Percentiles rank a stretch among this genome's conserved stretches.
Conservation (phyloP, 2,797 vertebrate species). For the Protosalanx chinensis region DNA sequence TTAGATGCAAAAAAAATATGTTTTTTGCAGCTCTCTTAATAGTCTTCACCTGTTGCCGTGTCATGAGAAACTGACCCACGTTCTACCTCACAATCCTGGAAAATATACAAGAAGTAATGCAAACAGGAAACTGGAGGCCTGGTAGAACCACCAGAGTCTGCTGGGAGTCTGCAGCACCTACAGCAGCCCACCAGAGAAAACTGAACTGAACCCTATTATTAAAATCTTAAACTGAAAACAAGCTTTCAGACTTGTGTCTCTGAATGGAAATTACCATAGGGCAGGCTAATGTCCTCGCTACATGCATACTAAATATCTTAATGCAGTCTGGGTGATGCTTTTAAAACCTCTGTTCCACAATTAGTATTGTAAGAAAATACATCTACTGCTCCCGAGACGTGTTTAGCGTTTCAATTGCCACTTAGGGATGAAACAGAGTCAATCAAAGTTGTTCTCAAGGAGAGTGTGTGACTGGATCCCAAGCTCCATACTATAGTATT, state of each 20-base stretch:
- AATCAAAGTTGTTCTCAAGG: conserved; percentile 2
- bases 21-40: too few relatives aligned
- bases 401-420: background rate
- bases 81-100: background rate
- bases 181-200: background rate
- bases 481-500: background rate
- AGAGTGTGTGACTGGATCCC: background rate
- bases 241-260: conserved; percentile 1
- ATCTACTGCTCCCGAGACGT: background rate
- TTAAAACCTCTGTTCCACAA: conserved; percentile 3
- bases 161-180: background rate
- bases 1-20: too few relatives aligned
- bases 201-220: background rate
- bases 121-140: background rate
- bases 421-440: background rate
- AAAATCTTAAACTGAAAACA: background rate
- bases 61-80: background rate
- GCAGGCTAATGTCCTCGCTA: background rate
- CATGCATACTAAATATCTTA: conserved; percentile 8
- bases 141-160: background rate
- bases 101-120: background rate
- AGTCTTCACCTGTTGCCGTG: background rate
- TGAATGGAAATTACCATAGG: background rate
- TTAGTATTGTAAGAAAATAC: background rate
- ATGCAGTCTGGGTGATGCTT: background rate